Evolutionary conservation across 92 coral and sea anemone species (phyloP).

Genomic region (Umimayanthus kanabou): DNA sequence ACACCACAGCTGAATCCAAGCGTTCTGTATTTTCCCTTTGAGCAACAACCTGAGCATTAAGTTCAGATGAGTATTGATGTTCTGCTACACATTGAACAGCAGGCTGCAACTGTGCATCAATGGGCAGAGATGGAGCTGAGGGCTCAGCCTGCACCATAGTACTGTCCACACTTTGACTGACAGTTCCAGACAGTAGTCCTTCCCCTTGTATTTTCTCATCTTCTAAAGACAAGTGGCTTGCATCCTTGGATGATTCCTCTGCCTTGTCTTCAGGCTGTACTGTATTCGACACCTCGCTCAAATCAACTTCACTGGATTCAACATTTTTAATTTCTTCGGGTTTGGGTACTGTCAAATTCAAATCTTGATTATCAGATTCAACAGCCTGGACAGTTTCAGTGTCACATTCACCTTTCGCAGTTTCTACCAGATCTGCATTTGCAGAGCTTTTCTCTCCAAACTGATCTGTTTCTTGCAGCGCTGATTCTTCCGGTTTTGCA

Average conservation of each 20-base stretch:
- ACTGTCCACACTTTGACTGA: conserved; percentile 20
- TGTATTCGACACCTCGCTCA: not conserved
- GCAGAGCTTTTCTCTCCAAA: conserved; percentile 8
- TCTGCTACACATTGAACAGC: conserved; percentile 9
- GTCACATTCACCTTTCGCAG: not conserved
- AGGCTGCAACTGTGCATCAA: not conserved
- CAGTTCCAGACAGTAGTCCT: conserved; percentile 18
- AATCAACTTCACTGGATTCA: conserved; percentile 1
- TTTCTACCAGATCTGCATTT: not conserved
- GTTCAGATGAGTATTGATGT: not conserved
- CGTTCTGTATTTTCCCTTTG: not conserved
- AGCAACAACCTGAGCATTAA: not conserved
- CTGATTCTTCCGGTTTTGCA: not conserved
- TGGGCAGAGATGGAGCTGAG: conserved; percentile 9
- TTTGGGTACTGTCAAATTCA: not conserved
- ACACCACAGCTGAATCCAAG: not conserved
- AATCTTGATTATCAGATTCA: not conserved
- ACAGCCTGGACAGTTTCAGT: not conserved
- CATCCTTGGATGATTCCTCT: not conserved
- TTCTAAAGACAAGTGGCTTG: not conserved
- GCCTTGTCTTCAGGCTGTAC: not conserved
- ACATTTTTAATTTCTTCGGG: not conserved
- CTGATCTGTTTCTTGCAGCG: not conserved
- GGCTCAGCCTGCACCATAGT: not conserved
- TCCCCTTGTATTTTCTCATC: not conserved